Evolutionary conservation across 2,888 invertebrate species (phyloP).

Genomic region (Auanema sp.): DNA sequence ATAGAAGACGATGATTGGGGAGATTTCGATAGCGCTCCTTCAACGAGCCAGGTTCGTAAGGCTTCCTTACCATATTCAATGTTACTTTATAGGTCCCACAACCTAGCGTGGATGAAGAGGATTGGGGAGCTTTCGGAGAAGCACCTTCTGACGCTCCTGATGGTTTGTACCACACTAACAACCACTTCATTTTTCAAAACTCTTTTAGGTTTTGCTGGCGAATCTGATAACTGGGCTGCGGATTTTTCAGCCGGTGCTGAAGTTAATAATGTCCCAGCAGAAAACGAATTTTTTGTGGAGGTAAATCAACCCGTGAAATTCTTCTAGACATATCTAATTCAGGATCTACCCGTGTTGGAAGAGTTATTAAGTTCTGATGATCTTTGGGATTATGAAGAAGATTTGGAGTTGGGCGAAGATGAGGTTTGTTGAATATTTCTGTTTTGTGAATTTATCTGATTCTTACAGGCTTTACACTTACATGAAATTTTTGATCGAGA

Average conservation of each 20-base stretch:
- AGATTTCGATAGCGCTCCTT: conserved; percentile 41
- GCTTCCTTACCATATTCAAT: no score
- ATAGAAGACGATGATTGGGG: conserved; percentile 56
- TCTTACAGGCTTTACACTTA: not conserved
- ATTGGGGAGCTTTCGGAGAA: conserved; percentile 1
- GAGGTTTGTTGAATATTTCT: no score
- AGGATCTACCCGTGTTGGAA: not conserved
- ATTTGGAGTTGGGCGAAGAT: conserved; percentile 9
- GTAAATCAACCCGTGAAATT: not conserved
- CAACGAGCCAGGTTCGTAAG: conserved; percentile 5
- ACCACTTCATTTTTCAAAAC: not conserved
- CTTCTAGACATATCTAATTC: not conserved
- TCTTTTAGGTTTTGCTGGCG: not conserved
- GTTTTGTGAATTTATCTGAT: no score
- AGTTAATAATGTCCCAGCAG: not conserved
- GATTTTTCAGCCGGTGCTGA: not conserved
- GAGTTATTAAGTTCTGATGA: conserved; percentile 1
- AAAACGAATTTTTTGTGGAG: not conserved
- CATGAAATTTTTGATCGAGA: not conserved
- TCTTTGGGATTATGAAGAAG: not conserved
- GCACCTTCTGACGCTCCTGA: no score
- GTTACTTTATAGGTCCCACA: not conserved
- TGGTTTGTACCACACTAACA: no score
- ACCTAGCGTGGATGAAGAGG: not conserved
- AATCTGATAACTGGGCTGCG: conserved; percentile 8